A percentile compares a stretch with the other conserved stretches of the same genome.
Conservation (phyloP, 2,797 vertebrate species). For the Muraenolepis orangiensis region DNA sequence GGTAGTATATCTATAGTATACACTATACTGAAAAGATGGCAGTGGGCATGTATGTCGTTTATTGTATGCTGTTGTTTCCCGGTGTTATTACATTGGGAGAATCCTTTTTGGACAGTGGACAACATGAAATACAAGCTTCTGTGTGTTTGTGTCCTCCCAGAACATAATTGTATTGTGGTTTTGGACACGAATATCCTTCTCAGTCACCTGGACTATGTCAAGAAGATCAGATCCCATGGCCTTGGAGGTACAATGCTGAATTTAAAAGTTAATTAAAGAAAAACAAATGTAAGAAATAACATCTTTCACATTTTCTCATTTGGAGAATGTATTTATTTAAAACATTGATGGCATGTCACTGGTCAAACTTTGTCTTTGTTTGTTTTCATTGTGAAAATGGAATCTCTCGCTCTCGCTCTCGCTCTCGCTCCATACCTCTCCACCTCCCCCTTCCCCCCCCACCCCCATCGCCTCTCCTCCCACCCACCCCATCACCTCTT, state of each 20-base stretch:
- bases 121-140: neutral
- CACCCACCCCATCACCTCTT: too few relatives aligned
- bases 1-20: too few relatives aligned
- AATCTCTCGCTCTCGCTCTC: too few relatives aligned
- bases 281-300: neutral
- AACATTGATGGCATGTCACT: too few relatives aligned
- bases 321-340: too few relatives aligned
- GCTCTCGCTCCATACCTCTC: neutral
- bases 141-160: slow-evolving; percentile 42
- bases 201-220: slow-evolving; percentile 88
- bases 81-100: neutral
- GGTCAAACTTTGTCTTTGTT: neutral
- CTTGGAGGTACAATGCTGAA: slow-evolving; percentile 74
- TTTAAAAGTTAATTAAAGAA: neutral
- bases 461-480: too few relatives aligned
- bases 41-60: neutral
- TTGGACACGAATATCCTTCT: slow-evolving; percentile 94
- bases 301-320: too few relatives aligned
- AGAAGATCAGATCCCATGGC: slow-evolving; percentile 75
- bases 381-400: neutral
- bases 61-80: too few relatives aligned
- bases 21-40: neutral
- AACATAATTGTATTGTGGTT: slow-evolving; percentile 76
- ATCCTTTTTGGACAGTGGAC: neutral
- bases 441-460: too few relatives aligned